A percentile compares a stretch with the other conserved stretches of the same genome.
These are phyloP conservation scores for Drosophila arizonae DNA, from an alignment of 1,140 invertebrate species.

Conservation along the genomic window DNA sequence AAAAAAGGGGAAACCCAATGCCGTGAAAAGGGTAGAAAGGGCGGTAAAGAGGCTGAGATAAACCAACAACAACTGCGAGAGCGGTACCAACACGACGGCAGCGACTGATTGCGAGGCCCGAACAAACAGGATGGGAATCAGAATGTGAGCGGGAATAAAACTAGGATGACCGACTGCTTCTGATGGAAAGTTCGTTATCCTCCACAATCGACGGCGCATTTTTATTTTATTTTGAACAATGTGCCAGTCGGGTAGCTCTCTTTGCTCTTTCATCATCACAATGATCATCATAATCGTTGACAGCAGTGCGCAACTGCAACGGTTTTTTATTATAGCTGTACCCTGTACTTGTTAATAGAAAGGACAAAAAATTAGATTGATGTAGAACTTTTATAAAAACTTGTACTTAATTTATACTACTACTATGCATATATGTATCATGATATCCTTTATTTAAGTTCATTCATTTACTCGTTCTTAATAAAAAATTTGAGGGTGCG, in stretches of 20 bases:
- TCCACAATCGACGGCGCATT: slow-evolving; percentile 46
- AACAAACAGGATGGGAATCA: slow-evolving; percentile 19
- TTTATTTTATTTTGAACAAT: slow-evolving; percentile 48
- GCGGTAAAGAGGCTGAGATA: slow-evolving; percentile 14
- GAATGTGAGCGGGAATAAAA: slow-evolving; percentile 19
- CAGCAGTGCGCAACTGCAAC: slow-evolving; percentile 63
- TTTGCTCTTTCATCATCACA: slow-evolving; percentile 21
- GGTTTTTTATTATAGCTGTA: slow-evolving; percentile 21
- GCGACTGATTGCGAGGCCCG: slow-evolving; percentile 28
- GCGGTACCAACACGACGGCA: slow-evolving; percentile 2
- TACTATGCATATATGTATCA: too few species aligned
- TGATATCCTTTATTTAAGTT: not conserved
- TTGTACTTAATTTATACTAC: too few species aligned
- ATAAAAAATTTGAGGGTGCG: slow-evolving; percentile 45
- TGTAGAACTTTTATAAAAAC: too few species aligned
- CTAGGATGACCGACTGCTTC: slow-evolving; percentile 20
- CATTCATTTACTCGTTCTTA: slow-evolving; percentile 29
- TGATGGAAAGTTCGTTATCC: slow-evolving; percentile 65
- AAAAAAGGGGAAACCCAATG: slow-evolving; percentile 74
- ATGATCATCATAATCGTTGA: slow-evolving; percentile 33
- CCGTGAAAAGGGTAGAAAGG: slow-evolving; percentile 74
- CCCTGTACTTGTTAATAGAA: not conserved
- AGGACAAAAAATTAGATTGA: not conserved
- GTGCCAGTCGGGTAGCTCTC: slow-evolving; percentile 37
- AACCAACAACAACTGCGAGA: not conserved